Evolutionary conservation across 1,140 invertebrate species (phyloP).

Genomic region (Akabosia matsudoensis): DNA sequence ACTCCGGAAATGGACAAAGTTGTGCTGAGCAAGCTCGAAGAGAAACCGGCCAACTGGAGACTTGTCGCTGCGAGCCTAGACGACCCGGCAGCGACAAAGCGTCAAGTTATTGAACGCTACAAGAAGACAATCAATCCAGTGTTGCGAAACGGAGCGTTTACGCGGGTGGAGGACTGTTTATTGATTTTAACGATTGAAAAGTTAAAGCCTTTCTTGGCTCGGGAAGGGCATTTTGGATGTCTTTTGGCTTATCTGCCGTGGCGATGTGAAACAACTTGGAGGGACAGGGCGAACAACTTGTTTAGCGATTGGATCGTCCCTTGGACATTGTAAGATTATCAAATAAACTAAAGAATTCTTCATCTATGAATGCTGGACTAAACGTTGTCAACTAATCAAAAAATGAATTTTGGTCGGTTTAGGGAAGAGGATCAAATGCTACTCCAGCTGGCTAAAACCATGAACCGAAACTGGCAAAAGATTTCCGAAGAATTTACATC

Average conservation of each 20-base stretch:
- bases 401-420: no score
- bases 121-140: constrained; percentile 39
- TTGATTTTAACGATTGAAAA: constrained; percentile 43
- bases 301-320: constrained; percentile 45
- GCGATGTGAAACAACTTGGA: constrained; percentile 46
- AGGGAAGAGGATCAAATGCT: constrained; percentile 43
- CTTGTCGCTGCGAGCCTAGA: not conserved
- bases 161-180: constrained; percentile 41
- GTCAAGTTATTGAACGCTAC: constrained; percentile 35
- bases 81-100: constrained; percentile 30
- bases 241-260: constrained; percentile 43
- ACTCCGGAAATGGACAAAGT: constrained; percentile 11
- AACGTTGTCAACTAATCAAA: no score
- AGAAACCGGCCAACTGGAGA: constrained; percentile 29
- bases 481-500: constrained; percentile 42
- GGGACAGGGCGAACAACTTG: constrained; percentile 44
- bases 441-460: constrained; percentile 26
- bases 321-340: constrained; percentile 44
- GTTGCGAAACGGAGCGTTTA: constrained; percentile 35
- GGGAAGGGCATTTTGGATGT: constrained; percentile 42
- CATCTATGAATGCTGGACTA: no score
- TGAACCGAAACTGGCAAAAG: constrained; percentile 36
- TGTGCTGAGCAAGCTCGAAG: not conserved
- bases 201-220: constrained; percentile 34
- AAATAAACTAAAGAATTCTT: no score